A percentile compares a stretch with the other conserved stretches of the same genome.
Evolutionary conservation across 2,113 vertebrate species (phyloP).

Genomic region (Leucosticte australis): DNA sequence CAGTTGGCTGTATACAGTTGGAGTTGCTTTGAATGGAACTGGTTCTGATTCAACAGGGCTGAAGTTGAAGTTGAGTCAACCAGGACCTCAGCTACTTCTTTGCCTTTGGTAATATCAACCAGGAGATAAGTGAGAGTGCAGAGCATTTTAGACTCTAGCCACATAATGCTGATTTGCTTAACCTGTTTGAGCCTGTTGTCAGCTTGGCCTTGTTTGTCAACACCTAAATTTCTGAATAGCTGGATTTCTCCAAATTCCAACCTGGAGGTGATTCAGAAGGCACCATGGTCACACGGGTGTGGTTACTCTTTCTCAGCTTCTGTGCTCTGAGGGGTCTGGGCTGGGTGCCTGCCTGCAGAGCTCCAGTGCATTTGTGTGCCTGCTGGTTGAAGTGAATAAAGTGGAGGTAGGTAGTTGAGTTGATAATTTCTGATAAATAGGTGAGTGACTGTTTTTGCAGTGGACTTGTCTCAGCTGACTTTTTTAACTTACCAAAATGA

Average conservation of each 20-base stretch:
- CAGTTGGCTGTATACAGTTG: not conserved
- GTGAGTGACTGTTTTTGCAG: not conserved
- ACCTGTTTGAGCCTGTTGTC: not conserved
- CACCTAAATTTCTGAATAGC: not conserved
- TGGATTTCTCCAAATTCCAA: not conserved
- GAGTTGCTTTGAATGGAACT: not conserved
- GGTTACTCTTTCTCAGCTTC: not conserved
- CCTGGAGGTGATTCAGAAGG: not conserved
- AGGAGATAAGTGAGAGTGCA: not conserved
- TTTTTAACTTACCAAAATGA: not conserved
- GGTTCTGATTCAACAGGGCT: not conserved
- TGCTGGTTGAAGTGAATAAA: not conserved
- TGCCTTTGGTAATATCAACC: not conserved
- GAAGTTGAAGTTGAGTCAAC: not conserved
- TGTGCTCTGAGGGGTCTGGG: not conserved
- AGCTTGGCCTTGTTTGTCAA: not conserved
- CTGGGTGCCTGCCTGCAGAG: not conserved
- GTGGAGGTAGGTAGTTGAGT: not conserved
- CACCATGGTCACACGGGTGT: not conserved
- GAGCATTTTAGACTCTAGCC: not conserved
- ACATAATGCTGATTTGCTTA: not conserved
- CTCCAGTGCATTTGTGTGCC: not conserved
- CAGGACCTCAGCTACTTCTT: not conserved
- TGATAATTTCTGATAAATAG: not conserved
- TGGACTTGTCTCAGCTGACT: not conserved